Evolutionary conservation across 2,797 vertebrate genomes (phyloP).

Genomic region (Trematomus bernacchii): DNA sequence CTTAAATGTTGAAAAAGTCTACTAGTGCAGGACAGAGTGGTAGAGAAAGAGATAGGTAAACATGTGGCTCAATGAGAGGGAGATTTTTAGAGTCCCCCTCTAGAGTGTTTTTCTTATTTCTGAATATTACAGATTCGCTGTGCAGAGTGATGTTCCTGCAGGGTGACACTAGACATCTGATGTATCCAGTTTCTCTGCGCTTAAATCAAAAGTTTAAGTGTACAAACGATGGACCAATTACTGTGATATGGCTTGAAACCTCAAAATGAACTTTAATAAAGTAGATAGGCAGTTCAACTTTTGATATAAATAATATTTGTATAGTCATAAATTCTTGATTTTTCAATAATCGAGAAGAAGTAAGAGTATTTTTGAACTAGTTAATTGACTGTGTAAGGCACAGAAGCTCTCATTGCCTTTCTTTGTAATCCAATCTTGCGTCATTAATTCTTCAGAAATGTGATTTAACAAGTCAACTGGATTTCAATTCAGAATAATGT

Average conservation of each 20-base stretch:
- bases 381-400: not conserved
- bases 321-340: no score
- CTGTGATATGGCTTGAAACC: not conserved
- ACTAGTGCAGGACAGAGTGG: constrained; percentile 42
- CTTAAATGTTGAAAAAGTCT: constrained; percentile 54
- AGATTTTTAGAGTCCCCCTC: constrained; percentile 7
- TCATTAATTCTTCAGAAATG: constrained; percentile 2
- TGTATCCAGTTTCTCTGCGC: not conserved
- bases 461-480: not conserved
- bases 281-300: not conserved
- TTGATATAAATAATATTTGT: not conserved
- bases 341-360: not conserved
- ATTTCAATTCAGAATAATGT: constrained; percentile 14
- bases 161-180: not conserved
- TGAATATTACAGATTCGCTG: not conserved
- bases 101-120: not conserved
- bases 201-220: not conserved
- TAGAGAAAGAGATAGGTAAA: constrained; percentile 36
- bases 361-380: not conserved
- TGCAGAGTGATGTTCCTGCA: constrained; percentile 5
- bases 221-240: not conserved
- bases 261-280: not conserved
- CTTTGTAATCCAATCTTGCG: not conserved
- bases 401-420: constrained; percentile 11
- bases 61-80: constrained; percentile 27